Conservation (phyloP, 2,797 vertebrate species). For the Sebastes vulpes region DNA sequence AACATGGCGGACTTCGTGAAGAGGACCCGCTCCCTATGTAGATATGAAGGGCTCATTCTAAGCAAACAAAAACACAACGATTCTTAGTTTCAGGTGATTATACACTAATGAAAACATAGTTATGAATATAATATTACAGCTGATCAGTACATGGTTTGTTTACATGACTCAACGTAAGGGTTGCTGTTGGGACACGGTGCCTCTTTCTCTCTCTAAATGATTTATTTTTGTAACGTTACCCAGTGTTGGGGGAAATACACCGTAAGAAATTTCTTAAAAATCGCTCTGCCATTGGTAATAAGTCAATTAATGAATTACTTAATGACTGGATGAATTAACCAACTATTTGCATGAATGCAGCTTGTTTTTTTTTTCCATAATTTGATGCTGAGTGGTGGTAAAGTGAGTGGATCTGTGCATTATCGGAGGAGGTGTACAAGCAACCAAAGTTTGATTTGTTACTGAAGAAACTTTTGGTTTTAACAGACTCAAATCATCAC, state of each 20-base stretch:
- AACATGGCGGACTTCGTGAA: no score
- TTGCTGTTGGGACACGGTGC: no score
- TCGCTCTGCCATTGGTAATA: not conserved
- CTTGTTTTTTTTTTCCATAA: not conserved
- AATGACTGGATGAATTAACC: not conserved
- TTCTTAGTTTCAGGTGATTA: no score
- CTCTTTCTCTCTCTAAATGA: no score
- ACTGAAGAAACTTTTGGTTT: not conserved
- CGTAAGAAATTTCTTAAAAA: not conserved
- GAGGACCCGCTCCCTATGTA: no score
- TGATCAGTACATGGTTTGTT: no score
- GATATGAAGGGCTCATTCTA: no score
- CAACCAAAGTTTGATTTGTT: not conserved
- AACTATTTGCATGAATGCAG: not conserved
- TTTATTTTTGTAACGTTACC: not conserved
- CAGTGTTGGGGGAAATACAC: not conserved
- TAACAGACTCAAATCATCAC: not conserved
- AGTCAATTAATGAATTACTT: not conserved
- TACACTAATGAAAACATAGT: no score
- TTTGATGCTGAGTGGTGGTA: not conserved
- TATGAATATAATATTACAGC: no score
- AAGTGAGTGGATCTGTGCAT: not conserved
- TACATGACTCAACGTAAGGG: no score
- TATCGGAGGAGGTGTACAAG: not conserved
- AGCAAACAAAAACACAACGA: no score